Conservation (phyloP, 2,113 vertebrate genomes). For the Grallaria varia region DNA sequence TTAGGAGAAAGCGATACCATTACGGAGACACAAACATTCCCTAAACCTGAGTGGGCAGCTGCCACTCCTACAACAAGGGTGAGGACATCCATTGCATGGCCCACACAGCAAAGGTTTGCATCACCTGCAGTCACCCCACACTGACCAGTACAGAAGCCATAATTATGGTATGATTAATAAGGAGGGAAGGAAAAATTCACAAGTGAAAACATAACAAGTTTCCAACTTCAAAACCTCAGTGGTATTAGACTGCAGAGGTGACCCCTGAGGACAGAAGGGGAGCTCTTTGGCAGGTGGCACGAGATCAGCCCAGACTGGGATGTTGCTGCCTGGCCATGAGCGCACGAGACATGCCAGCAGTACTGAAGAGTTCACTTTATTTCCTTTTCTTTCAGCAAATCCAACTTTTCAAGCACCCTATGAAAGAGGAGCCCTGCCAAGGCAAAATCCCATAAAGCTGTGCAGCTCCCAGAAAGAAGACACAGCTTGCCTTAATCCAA, state of each 20-base stretch:
- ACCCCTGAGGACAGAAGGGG: background rate
- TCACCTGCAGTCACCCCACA: rapidly evolving
- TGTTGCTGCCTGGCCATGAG: background rate
- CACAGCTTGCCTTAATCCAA: background rate
- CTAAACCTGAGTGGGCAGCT: background rate
- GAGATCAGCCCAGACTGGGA: background rate
- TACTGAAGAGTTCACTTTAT: background rate
- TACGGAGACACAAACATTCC: background rate
- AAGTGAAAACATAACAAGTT: background rate
- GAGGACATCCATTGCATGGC: too few species aligned
- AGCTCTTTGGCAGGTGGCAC: background rate
- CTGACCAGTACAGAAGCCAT: background rate
- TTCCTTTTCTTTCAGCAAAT: background rate
- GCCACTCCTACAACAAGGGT: background rate
- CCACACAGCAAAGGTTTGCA: background rate
- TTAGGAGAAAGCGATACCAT: rapidly evolving
- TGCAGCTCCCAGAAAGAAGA: background rate
- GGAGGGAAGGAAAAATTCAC: background rate
- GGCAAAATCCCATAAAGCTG: background rate
- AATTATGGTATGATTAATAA: background rate
- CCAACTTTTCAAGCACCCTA: background rate
- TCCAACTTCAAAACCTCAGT: background rate
- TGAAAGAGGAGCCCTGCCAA: background rate
- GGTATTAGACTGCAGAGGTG: rapidly evolving
- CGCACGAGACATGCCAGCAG: background rate